Conservation (phyloP, 2,797 vertebrate species). For the Artibeus jamaicensis region DNA sequence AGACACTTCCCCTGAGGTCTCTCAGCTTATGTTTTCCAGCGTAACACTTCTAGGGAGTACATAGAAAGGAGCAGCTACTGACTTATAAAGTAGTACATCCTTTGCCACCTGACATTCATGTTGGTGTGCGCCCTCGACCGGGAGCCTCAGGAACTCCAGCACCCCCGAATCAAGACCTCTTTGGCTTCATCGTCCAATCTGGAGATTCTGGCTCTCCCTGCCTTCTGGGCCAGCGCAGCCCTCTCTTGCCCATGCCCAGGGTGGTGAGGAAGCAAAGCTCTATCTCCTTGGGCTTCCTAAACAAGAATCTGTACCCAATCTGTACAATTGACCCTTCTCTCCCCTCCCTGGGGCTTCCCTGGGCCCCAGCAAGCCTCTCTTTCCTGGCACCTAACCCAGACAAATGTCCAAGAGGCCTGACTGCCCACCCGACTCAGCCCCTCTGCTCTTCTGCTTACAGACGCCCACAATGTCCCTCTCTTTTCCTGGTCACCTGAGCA, state of each 20-base stretch:
- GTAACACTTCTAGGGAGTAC: neutral
- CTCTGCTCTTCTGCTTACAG: neutral
- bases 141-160: neutral
- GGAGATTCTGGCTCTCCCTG: neutral
- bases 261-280: neutral
- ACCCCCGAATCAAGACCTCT: neutral
- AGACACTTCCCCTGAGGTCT: neutral
- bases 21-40: neutral
- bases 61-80: neutral
- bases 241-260: neutral
- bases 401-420: neutral
- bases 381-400: neutral
- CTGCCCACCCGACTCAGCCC: neutral
- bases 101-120: fast-evolving
- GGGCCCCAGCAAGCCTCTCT: neutral
- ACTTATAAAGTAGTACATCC: neutral
- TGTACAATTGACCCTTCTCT: neutral
- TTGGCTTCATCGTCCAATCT: fast-evolving
- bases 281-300: neutral
- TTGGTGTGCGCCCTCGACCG: neutral
- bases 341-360: neutral
- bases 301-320: neutral
- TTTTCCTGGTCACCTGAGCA: neutral
- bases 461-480: fast-evolving
- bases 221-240: too few relatives aligned